Conservation (phyloP, 2,113 vertebrate genomes). For the Equus quagga region DNA sequence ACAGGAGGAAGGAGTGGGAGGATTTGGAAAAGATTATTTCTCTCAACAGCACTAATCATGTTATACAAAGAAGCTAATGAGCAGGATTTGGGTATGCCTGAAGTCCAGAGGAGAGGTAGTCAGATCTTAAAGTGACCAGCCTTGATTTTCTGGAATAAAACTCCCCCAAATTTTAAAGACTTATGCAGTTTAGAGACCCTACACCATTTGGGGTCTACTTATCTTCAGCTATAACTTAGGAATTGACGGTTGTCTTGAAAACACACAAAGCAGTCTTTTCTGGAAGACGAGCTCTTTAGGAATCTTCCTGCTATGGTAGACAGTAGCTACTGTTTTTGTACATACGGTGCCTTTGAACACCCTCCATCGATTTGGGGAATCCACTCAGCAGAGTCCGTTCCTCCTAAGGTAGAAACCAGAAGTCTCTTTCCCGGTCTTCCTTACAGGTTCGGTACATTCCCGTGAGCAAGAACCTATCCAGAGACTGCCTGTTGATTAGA, state of each 20-base stretch:
- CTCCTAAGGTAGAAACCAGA: not conserved
- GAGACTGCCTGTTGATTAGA: not conserved
- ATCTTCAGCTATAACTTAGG: conserved; percentile 32
- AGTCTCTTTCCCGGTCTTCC: not conserved
- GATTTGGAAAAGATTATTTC: conserved; percentile 7
- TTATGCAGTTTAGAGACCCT: conserved; percentile 18
- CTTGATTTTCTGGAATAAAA: not conserved
- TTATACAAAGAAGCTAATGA: not conserved
- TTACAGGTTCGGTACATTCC: not conserved
- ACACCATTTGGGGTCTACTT: not conserved
- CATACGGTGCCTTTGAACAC: not conserved
- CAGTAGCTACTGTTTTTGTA: not conserved
- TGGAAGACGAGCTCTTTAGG: not conserved
- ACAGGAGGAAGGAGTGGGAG: not conserved
- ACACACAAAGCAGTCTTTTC: conserved; percentile 57
- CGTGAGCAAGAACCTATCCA: not conserved
- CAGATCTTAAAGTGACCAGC: not conserved
- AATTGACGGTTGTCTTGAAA: conserved; percentile 74
- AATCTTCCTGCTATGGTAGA: not conserved
- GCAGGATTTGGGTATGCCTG: not conserved
- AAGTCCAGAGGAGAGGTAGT: not conserved
- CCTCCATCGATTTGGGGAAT: not conserved
- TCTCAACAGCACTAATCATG: not conserved
- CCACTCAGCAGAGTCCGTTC: not conserved
- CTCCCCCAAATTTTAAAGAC: not conserved